phyloP scores from a whole-genome alignment of 2,888 invertebrate species.

The Tromatobia lineatoria region DNA sequence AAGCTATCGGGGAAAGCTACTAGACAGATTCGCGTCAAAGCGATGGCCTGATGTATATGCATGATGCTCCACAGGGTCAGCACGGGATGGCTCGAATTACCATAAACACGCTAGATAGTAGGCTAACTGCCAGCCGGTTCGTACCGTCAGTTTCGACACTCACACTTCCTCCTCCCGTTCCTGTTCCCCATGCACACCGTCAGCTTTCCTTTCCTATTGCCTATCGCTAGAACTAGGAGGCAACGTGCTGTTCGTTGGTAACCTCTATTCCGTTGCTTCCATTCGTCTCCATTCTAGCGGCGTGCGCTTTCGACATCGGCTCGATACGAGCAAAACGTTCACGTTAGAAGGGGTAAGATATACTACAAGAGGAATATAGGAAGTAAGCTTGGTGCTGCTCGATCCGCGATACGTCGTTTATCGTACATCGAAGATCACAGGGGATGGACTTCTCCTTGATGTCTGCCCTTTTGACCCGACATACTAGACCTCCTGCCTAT shows the following conservation, averaged over 20 bases:
- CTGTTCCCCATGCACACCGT: constrained; percentile 40
- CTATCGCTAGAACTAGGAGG: constrained; percentile 54
- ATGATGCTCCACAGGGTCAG: constrained; percentile 78
- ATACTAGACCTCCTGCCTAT: neutral
- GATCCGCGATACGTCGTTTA: constrained; percentile 22
- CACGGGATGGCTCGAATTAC: constrained; percentile 78
- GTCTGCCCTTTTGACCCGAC: constrained; percentile 5
- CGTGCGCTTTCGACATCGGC: constrained; percentile 20
- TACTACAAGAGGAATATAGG: neutral
- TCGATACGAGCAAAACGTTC: constrained; percentile 7
- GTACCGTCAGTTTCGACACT: constrained; percentile 69
- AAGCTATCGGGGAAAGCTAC: constrained; percentile 39
- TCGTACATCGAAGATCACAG: constrained; percentile 29
- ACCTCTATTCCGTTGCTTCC: constrained; percentile 54
- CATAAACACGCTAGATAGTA: constrained; percentile 81
- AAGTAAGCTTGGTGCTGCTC: neutral
- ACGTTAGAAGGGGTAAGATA: constrained; percentile 6
- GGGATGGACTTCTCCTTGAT: constrained; percentile 24
- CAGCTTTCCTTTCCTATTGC: constrained; percentile 52
- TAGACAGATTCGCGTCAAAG: constrained; percentile 79
- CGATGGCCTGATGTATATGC: constrained; percentile 80
- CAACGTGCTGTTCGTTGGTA: constrained; percentile 25
- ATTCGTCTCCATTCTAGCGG: constrained; percentile 56
- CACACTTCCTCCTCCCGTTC: constrained; percentile 55
- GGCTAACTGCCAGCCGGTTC: constrained; percentile 75